Base-by-base conservation (phyloP, 2,797 vertebrate genomes). In the Danio kyathit region DNA sequence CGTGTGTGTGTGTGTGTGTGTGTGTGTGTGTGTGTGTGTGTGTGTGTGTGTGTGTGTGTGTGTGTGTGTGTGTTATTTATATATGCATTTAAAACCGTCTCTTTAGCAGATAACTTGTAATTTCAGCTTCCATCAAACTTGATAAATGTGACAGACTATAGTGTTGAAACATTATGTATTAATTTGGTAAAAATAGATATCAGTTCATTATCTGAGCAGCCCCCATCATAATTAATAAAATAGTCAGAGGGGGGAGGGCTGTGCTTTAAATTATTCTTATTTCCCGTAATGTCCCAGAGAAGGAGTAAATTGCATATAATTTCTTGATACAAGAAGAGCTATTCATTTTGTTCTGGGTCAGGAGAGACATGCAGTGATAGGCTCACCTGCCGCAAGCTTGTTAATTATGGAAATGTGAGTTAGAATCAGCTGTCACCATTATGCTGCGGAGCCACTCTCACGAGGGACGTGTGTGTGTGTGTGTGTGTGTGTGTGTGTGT, bases 111-210 rank as follows among this genome's bases (percentile, higher is more conserved):
- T 90, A 76, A 87, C 93, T 91, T 88, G 86, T 86, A 89, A 87
- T 88, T 86, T 61, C 51, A 70, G 77, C 74, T 6, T 86, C 61
- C 60, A 73, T 75, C 74, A 82, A 69, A 81, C 81, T 83, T 93
- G 90, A 93, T 92, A 88, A 91, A 94, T 94, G 90, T 93, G 92
- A 91, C 85, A 84, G 90, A 90, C 91, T 92, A 91, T 90, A 91
- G 88, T 89, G 89, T 88, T 89, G 86, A 89, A 91, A 94, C 90
- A 87, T 92, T 89, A 90, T 90, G 89, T 91, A 89, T 92, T 91
- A 88, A 92, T 93, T 89, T 90, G 88, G 90, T 94, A 93, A 94
- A 93, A 94, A 94, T 94, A 94, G 92, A 93, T 90, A 90, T 86
- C 87, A 87, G 90, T 91, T 92, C 89, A 91, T 92, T 93, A 92